Evolutionary conservation across 1,140 invertebrate species (phyloP), one percentile per base, ranked within the genome.

Genomic region (Atta cephalotes): DNA sequence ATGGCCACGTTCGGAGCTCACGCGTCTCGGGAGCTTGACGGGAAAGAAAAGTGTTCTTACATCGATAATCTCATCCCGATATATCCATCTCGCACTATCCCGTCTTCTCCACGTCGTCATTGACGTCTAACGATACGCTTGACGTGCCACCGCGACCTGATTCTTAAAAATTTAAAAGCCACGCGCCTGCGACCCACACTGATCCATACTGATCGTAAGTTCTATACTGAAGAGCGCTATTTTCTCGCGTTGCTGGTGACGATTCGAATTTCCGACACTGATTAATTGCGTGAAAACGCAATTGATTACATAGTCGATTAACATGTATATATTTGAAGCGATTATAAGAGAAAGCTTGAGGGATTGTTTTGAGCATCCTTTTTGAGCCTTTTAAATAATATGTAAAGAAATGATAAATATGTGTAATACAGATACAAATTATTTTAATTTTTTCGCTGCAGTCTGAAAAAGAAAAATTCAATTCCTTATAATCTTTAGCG

Each of bases 11-110:
- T 81, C 72, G 70, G 62, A 71, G 62, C 78, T 87, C 56, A 60
- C 65, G 71, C 85, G 88, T 88, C 89, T 87, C 21, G 80, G 28
- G 45, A 51, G 87, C 80, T 78, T 88, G 92, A 92, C 92, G 88
- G 87, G 77, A 71, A 18, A 10, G 25, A 39, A 63, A 77, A 77
- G 86, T 87, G 25, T 88, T 62, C 85, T 88, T 89, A 88, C 76
- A 70, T 91, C 85, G 65, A 72, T 86, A 89, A 90, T 72, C 74
- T 68, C 62, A 25, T 45, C 84, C 35, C 31, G 56, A 51, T 35
- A 31, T 62, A 81, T 65, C 60, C 14, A 53, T 28, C 66, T 16
- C 45, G 28, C 74, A 6, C 56, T 5, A 16, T 12, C 31, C 31
- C 5, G 18, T 21, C 51, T 39, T 35, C n/a, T 7, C 18, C 56